Evolutionary conservation across 1,140 invertebrate genomes (phyloP), one percentile per base, ranked within the genome.

Genomic region (Sipha flava): DNA sequence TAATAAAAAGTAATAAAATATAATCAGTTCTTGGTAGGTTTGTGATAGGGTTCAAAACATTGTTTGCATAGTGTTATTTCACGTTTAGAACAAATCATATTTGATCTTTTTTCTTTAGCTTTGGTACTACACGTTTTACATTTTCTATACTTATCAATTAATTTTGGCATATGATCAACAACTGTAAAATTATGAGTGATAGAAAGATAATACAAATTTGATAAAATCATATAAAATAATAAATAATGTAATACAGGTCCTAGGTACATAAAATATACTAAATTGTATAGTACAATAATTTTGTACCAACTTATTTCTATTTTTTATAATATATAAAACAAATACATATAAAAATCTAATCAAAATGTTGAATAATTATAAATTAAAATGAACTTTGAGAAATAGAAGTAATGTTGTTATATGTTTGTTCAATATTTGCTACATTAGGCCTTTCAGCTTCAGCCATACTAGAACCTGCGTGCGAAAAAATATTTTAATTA

Each of bases 1-100:
- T 54, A 26, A 54, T 54, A 5, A 26, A 54, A 54, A 54, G 52
- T 54, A 54, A 54, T 54, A 54, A 54, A 54, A 54, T 54, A 54
- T 54, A 23, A 54, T 54, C 21, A 26, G 52, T 54, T 26, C 2
- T 26, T 23, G 52, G 52, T 54, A 26, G 23, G 52, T 54, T 54
- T 54, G 23, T 12, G 83, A 54, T 82, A 79, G 83, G 64, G 83
- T 81, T 6, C 54, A 81, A 18, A 83, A 79, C 83, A 84, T 34
- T 59, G 10, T 62, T 62, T 62, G 75, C 75, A 79, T n/a, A 79
- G 75, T 31, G 54, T 40, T 31, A 79, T 43, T 26, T 79, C 29
- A 43, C 75, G 62, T 79, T 14, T 23, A 59, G 16, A 31, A 26
- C 40, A 81, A 23, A 80, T 37, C 31, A 77, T 72, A 52, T 57